Evolutionary conservation across 2,797 vertebrate genomes (phyloP).

Genomic region (Eulemur albifrons): DNA sequence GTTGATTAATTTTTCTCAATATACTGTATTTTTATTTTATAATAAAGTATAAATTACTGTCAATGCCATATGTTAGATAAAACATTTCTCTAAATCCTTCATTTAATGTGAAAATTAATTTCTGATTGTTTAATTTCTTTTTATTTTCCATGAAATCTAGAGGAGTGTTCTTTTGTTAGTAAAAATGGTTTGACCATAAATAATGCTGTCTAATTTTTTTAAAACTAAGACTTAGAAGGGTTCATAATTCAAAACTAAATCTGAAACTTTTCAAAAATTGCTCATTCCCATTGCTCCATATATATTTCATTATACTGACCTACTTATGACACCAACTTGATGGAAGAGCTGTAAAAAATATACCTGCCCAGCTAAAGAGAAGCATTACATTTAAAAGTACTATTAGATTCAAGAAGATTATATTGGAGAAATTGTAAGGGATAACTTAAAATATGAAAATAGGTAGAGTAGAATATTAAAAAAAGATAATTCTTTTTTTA

Average conservation of each 20-base stretch:
- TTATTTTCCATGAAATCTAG: background rate
- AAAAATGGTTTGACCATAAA: background rate
- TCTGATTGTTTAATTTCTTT: background rate
- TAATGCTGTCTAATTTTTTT: background rate
- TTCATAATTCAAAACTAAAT: background rate
- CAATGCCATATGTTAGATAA: background rate
- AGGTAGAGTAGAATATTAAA: constrained; percentile 18
- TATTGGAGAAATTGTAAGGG: background rate
- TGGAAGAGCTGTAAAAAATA: background rate
- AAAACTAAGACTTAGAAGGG: background rate
- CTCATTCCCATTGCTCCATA: background rate
- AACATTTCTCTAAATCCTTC: background rate
- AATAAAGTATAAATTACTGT: background rate
- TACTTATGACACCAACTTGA: constrained; percentile 30
- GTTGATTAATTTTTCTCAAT: background rate
- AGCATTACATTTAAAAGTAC: constrained; percentile 26
- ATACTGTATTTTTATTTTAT: background rate
- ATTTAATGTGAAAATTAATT: background rate
- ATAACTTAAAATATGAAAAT: constrained; percentile 57
- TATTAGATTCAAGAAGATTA: constrained; percentile 3
- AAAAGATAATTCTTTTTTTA: background rate
- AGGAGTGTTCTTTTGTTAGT: background rate
- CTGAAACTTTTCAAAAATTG: background rate
- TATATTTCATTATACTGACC: constrained; percentile 51
- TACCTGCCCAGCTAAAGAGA: background rate